Evolutionary conservation across 2,113 vertebrate genomes (phyloP), one percentile per base, ranked within the genome.

Genomic region (Camelus dromedarius): DNA sequence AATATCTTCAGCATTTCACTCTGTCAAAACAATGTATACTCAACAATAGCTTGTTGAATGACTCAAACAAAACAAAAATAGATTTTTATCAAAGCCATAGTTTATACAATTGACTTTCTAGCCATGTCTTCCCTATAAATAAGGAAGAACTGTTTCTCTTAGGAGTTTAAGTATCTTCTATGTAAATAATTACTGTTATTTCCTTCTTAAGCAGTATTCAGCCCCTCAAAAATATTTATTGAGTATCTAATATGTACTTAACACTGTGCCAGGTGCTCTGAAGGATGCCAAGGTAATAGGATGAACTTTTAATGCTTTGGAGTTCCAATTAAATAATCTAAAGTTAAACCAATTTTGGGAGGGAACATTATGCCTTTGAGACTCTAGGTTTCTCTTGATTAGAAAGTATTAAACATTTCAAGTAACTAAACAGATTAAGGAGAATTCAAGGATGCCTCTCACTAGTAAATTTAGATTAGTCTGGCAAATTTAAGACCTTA

Each of bases 391-490:
- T 93, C 72, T 95, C 85, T 95, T 97, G 84, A 97, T 97, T 96
- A 97, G 92, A 94, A 89, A 95, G 84, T 93, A 95, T 92, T 95
- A 92, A 95, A 95, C 72, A 94, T 94, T 94, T 95, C 91, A 93
- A 94, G 94, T 93, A 96, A 86, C 91, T 96, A 94, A 96, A 96
- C 76, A 97, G 67, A 94, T 95, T 97, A 93, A 95, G 73, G 66
- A 83, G 72, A 95, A 96, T 93, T 93, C 93, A 97, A 96, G 82
- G 82, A 66, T 97, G 66, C 76, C 48, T 97, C 84, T 97, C 60
- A 81, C 72, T 86, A 81, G 88, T 96, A 96, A 97, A 96, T 97
- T 94, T 95, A 86, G 80, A 96, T 97, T 96, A 76, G 62, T 91
- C 32, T 96, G 62, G 66, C 77, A 97, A 97, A 97, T 95, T 92